A percentile compares a stretch with the other conserved stretches of the same genome.
phyloP scores from a whole-genome alignment of 2,888 invertebrate genomes.

The Scaptomyza tumidula region DNA sequence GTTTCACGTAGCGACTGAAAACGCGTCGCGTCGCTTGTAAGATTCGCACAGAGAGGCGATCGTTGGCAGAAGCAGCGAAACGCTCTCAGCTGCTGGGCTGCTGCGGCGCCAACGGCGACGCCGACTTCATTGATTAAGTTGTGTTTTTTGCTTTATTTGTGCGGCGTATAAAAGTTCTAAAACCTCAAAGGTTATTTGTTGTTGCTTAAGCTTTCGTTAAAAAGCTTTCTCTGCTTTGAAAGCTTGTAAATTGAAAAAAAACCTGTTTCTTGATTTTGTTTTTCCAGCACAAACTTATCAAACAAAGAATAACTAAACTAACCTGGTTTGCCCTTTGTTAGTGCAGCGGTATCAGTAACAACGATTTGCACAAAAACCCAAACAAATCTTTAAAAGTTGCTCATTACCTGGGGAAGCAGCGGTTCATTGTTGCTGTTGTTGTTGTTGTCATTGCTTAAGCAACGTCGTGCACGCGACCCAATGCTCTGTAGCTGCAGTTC shows the following conservation, averaged over 20 bases:
- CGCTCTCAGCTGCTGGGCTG: slow-evolving; percentile 46
- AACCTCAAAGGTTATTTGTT: slow-evolving; percentile 45
- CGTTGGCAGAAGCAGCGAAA: slow-evolving; percentile 13
- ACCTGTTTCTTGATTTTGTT: slow-evolving; percentile 55
- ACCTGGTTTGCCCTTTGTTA: slow-evolving; percentile 55
- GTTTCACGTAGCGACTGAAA: slow-evolving; percentile 70
- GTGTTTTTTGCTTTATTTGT: slow-evolving; percentile 15
- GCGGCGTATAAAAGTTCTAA: slow-evolving; percentile 57
- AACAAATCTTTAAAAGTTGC: slow-evolving; percentile 60
- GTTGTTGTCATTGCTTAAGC: slow-evolving; percentile 4
- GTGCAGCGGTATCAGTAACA: slow-evolving; percentile 47
- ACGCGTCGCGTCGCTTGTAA: slow-evolving; percentile 30
- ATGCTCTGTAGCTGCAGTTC: slow-evolving; percentile 16
- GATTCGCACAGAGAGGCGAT: slow-evolving; percentile 44
- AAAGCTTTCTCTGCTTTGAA: slow-evolving; percentile 58
- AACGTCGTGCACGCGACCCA: slow-evolving; percentile 40
- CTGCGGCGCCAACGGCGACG: slow-evolving; percentile 30
- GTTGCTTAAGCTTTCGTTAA: slow-evolving; percentile 31
- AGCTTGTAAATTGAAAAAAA: slow-evolving; percentile 42
- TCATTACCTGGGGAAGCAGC: slow-evolving; percentile 55
- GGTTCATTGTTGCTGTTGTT: slow-evolving; percentile 13
- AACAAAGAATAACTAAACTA: slow-evolving; percentile 39
- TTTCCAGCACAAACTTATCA: slow-evolving; percentile 49
- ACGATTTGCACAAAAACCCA: slow-evolving; percentile 54
- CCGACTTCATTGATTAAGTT: slow-evolving; percentile 5